Evolutionary conservation across 2,888 invertebrate species (phyloP).

Genomic region (Eurois occulta): DNA sequence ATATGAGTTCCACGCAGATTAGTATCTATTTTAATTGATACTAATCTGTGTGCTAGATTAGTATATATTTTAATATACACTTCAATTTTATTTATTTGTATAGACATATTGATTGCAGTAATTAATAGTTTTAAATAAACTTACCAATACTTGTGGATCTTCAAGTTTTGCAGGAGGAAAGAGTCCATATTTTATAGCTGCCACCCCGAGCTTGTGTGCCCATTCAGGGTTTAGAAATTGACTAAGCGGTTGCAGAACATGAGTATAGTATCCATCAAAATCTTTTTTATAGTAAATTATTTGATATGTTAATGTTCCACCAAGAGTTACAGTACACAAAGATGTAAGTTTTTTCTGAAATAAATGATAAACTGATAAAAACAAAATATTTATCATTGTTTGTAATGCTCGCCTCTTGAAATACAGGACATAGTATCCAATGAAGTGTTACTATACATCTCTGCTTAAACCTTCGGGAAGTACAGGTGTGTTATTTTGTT

Average conservation of each 20-base stretch:
- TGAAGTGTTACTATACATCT: background rate
- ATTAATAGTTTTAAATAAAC: conserved; percentile 51
- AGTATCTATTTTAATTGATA: no score
- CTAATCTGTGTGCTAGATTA: no score
- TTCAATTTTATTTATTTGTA: no score
- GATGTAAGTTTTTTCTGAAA: conserved; percentile 93
- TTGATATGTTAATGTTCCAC: conserved; percentile 92
- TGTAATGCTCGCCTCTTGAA: background rate
- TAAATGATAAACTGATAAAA: background rate
- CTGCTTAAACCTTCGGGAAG: background rate
- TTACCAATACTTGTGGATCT: conserved; percentile 93
- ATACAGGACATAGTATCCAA: background rate
- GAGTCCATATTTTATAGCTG: conserved; percentile 94
- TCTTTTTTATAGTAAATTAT: conserved; percentile 93
- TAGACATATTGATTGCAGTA: background rate
- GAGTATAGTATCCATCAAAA: conserved; percentile 94
- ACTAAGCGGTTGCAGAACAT: conserved; percentile 93
- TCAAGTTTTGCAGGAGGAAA: conserved; percentile 91
- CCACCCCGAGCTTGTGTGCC: conserved; percentile 95
- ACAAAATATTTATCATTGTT: background rate
- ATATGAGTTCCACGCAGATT: no score
- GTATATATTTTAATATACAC: no score
- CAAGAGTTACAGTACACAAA: conserved; percentile 91
- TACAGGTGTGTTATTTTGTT: background rate
- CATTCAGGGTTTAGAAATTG: conserved; percentile 94